A percentile compares a stretch with the other conserved stretches of the same genome.
These are phyloP conservation scores for Rotaria sp. DNA, from an alignment of 2,888 invertebrate species.

Conservation along the genomic window DNA sequence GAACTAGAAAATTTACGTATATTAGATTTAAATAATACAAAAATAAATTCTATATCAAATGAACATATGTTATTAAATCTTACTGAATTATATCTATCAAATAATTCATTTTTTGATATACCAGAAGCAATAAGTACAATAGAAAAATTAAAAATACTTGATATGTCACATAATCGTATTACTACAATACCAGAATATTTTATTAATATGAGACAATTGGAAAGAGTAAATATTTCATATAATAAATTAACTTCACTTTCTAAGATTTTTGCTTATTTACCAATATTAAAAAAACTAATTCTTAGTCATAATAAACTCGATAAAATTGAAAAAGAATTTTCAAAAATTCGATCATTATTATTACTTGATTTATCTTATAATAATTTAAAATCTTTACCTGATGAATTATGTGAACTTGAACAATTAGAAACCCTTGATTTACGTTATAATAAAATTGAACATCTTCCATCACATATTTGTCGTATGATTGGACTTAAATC, in stretches of 20 bases:
- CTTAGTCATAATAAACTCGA: not conserved
- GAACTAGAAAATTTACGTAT: slow-evolving; percentile 50
- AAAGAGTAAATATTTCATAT: not conserved
- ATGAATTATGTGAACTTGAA: slow-evolving; percentile 28
- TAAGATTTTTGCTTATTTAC: too few relatives aligned
- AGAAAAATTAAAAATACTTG: not conserved
- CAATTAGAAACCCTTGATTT: slow-evolving; percentile 36
- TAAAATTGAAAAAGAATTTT: not conserved
- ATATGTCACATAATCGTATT: slow-evolving; percentile 18
- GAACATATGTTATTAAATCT: slow-evolving; percentile 47
- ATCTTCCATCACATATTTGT: not conserved
- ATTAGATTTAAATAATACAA: slow-evolving; percentile 52
- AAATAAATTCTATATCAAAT: slow-evolving; percentile 52
- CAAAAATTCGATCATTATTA: not conserved
- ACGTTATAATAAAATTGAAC: slow-evolving; percentile 27
- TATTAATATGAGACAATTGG: not conserved
- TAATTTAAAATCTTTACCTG: slow-evolving; percentile 29
- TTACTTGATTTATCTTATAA: slow-evolving; percentile 27
- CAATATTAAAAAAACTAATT: too few relatives aligned
- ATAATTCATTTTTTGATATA: slow-evolving; percentile 47
- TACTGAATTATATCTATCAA: slow-evolving; percentile 48
- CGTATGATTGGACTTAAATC: not conserved
- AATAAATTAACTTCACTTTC: not conserved
- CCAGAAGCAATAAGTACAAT: slow-evolving; percentile 11
- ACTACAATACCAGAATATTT: not conserved